Base-by-base conservation (phyloP, 2,113 vertebrate species). In the Aix galericulata region DNA sequence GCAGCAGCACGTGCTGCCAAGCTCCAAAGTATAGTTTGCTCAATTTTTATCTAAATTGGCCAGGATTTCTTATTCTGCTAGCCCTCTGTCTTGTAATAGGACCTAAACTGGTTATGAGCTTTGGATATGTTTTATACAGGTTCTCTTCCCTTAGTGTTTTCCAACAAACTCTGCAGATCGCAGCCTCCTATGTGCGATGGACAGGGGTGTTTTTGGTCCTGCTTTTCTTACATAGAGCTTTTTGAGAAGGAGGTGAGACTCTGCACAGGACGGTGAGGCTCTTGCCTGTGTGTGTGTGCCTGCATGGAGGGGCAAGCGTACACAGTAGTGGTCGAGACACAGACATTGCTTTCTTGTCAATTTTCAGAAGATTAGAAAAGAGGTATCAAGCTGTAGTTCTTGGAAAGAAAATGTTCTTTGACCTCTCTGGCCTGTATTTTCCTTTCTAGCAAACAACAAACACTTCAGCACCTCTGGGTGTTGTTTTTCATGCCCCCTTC, bases 51-150 rank as follows among this genome's bases (percentile, higher is more conserved):
- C 68, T 36, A 62, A 69, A 48, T 53, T 93, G 62, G 68, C 82
- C 55, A 69, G 21, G 31, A 20, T 91, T 93, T 94, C 62, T 93
- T 52, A 34, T 88, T 53, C 58, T 91, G 60, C 36, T 92, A 81
- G 48, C 58, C 66, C 50, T 81, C 55, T 78, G 32, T 48, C 67
- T 66, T 91, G 73, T 69, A 84, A n/a, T 26, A 55, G 58, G 0
- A 14, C 82, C 92, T 77, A 84, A 84, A 32, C 25, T 40, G 38
- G 44, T 48, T 67, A 17, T 66, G 72, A 80, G 29, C 25, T 94
- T 78, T 56, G 64, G 26, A 29, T 77, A 50, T 72, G 52, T 31
- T 82, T 91, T 93, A 36, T 34, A 88, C 86, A 34, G 34, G 44
- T 68, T 46, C 58, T 91, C 44, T 82, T 96, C 40, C 76, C 14